Evolutionary conservation across 1,140 invertebrate species (phyloP), one percentile per base, ranked within the genome.

Genomic region (Dolichoris vasculosae): DNA sequence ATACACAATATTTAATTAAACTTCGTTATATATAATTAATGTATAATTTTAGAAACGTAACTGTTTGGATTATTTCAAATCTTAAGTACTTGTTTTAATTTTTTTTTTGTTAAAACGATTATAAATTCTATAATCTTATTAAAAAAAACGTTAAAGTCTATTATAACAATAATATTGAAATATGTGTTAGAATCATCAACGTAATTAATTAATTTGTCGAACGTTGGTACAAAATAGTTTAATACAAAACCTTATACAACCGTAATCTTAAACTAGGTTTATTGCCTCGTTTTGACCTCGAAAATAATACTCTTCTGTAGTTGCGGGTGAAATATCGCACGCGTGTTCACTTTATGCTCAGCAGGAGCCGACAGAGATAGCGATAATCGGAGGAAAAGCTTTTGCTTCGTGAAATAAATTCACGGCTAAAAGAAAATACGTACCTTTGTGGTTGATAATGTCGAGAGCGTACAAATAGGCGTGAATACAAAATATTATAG

Each of bases 341-440:
- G 15, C 32, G 32, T 35, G 23, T 17, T 69, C 32, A 15, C 2
- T 69, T 69, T 69, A 69, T 32, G 67, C 7, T 30, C 32, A 69
- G 67, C 3, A 38, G 13, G 67, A 67, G 63, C 63, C 30, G 7
- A n/a, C 7, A 4, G 63, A 67, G 63, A 9, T 15, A 38, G 15
- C n/a, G 9, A 67, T 35, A 67, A 69, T 38, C 32, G 35, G 30
- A 69, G 6, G 35, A 69, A 69, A 69, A 69, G 17, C 67, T 69
- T 69, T 69, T 69, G 32, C 32, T 69, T 32, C 67, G 32, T 38
- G 32, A 69, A 69, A 69, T 69, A 69, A 69, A 69, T 69, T 69
- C 17, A 69, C 35, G 6, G 35, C 67, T 38, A 38, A 38, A 69
- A 69, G 30, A 40, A 40, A 38, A 20, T 35, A 4, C 23, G 15